Conservation (phyloP, 2,797 vertebrate species). For the Phyllotis vaccarum region DNA sequence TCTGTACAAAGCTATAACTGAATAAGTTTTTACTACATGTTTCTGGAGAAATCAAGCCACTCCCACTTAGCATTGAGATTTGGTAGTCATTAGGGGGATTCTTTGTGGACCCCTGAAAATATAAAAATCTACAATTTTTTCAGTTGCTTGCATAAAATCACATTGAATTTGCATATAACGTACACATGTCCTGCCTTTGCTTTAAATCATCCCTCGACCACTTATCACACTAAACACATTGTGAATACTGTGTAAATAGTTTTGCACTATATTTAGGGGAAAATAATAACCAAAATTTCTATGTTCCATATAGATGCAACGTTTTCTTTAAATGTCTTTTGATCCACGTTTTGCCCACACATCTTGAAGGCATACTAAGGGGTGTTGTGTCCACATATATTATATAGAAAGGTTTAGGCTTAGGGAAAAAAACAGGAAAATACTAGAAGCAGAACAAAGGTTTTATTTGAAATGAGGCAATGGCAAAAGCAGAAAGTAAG, state of each 20-base stretch:
- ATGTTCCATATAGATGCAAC: background rate
- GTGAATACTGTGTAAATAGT: background rate
- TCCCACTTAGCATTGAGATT: background rate
- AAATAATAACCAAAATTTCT: background rate
- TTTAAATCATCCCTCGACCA: background rate
- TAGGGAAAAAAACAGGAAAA: slow-evolving; percentile 94
- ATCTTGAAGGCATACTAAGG: slow-evolving; percentile 96
- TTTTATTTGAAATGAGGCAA: slow-evolving; percentile 96
- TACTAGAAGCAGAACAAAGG: slow-evolving; percentile 94
- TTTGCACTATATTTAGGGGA: background rate
- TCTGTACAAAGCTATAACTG: background rate
- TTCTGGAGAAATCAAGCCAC: background rate
- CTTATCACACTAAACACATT: background rate
- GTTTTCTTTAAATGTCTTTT: background rate
- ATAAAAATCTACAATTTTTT: background rate
- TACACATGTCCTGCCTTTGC: background rate
- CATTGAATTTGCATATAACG: background rate
- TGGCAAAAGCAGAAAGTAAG: slow-evolving; percentile 96
- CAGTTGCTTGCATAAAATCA: background rate
- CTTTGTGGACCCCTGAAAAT: background rate
- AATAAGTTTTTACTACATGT: background rate
- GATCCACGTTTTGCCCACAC: slow-evolving; percentile 73
- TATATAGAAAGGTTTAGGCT: slow-evolving; percentile 96
- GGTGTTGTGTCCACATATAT: slow-evolving; percentile 95
- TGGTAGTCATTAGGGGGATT: background rate